phyloP scores from a whole-genome alignment of 2,888 invertebrate genomes.

The Axea sp. region DNA sequence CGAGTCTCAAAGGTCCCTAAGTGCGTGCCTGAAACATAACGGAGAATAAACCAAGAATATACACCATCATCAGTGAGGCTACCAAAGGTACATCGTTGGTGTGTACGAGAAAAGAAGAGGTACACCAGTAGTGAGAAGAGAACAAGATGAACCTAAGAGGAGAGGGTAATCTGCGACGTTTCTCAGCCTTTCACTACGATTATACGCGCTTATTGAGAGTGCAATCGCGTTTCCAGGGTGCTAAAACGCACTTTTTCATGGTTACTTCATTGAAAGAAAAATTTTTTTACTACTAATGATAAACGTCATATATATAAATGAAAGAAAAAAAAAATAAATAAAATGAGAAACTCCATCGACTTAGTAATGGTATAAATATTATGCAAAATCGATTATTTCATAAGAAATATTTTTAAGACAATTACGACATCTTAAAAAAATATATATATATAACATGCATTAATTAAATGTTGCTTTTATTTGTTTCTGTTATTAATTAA shows the following conservation, averaged over 20 bases:
- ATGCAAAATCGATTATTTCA: too few species aligned
- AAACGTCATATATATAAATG: too few species aligned
- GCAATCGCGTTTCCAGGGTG: constrained; percentile 38
- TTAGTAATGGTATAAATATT: too few species aligned
- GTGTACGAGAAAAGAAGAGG: constrained; percentile 39
- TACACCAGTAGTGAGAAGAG: constrained; percentile 57
- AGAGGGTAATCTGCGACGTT: constrained; percentile 60
- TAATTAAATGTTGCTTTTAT: too few species aligned
- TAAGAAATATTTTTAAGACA: too few species aligned
- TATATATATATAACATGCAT: too few species aligned
- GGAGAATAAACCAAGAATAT: constrained; percentile 53
- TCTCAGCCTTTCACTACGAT: constrained; percentile 61
- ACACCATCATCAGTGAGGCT: constrained; percentile 20
- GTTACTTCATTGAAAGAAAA: too few species aligned
- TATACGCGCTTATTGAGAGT: constrained; percentile 53
- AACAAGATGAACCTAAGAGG: constrained; percentile 57
- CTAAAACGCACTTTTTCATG: constrained; percentile 39
- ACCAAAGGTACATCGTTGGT: constrained; percentile 36
- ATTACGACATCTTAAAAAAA: too few species aligned
- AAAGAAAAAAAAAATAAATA: too few species aligned
- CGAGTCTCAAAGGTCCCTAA: constrained; percentile 50
- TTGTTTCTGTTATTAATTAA: too few species aligned
- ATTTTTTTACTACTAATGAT: too few species aligned
- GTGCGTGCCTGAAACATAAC: constrained; percentile 62
- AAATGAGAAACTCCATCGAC: too few species aligned